Evolutionary conservation across 92 coral and sea anemone genomes (phyloP), one percentile per base, ranked within the genome.

Genomic region (Muricea muricata): DNA sequence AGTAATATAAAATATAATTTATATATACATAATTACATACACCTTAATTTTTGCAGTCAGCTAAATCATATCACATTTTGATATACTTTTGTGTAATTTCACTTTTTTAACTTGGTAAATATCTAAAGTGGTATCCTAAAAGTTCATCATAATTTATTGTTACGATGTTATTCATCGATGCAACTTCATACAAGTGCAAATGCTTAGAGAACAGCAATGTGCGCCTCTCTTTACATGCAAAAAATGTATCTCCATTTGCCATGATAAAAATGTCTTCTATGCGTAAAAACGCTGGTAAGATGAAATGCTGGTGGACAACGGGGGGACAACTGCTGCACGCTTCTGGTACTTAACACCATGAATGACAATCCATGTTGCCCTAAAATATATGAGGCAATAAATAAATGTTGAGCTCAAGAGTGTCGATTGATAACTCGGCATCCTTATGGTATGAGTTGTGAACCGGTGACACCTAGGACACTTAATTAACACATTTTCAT

Each of bases 361-460:
- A 46, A 87, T 68, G 10, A 37, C 76, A 37, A 80, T 70, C 86
- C 90, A 87, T 29, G 31, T 79, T 17, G 40, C 85, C 25, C 89
- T 86, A 83, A 12, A 48, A 29, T 4, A 72, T 13, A 39, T n/a
- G n/a, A n/a, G n/a, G n/a, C 18, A 17, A 7, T 21, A 26, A 67
- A 30, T 29, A 34, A 29, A 8, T 26, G 33, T 18, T 29, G n/a
- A 31, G 13, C 4, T 20, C 23, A 29, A 31, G 18, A 32, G 41
- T 26, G 25, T 7, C 25, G n/a, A n/a, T n/a, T n/a, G n/a, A n/a
- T n/a, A n/a, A n/a, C n/a, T n/a, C n/a, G n/a, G n/a, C n/a, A n/a
- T n/a, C n/a, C n/a, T n/a, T n/a, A n/a, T n/a, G n/a, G n/a, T n/a
- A n/a, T n/a, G n/a, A n/a, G n/a, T n/a, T n/a, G n/a, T n/a, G 75